A percentile compares a stretch with the other conserved stretches of the same genome.
Conservation (phyloP, 2,797 vertebrate genomes). For the Peromyscus melanophrys region DNA sequence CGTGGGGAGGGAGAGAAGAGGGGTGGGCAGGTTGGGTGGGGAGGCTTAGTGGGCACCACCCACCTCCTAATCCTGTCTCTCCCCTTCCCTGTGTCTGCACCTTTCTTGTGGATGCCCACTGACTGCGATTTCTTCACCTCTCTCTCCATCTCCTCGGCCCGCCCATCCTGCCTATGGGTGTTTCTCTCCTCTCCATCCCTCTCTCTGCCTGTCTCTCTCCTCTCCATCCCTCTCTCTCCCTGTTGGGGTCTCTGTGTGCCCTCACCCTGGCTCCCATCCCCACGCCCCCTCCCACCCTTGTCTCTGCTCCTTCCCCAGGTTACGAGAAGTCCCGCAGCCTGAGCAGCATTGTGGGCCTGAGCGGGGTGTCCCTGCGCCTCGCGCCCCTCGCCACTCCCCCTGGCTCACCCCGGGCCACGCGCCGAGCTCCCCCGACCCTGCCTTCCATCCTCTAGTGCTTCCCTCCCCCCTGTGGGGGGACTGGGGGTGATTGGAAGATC, state of each 20-base stretch:
- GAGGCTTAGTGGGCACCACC: conserved; percentile 53
- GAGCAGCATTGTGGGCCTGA: conserved; percentile 96
- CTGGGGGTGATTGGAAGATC: conserved; percentile 80
- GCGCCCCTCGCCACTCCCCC: conserved; percentile 93
- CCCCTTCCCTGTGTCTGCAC: conserved; percentile 78
- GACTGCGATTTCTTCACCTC: conserved; percentile 89
- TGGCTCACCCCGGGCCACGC: conserved; percentile 93
- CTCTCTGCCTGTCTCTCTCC: conserved; percentile 54
- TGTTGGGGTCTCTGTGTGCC: conserved; percentile 85
- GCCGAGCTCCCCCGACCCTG: conserved; percentile 94
- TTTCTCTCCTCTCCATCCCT: neutral
- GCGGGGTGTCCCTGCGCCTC: conserved; percentile 93
- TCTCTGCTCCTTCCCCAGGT: conserved; percentile 85
- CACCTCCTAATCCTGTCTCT: conserved; percentile 78
- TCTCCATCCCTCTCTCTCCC: neutral
- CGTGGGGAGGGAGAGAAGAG: neutral
- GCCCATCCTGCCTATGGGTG: neutral
- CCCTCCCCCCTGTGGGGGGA: conserved; percentile 78
- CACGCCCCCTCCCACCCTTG: conserved; percentile 29
- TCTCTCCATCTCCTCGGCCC: conserved; percentile 73
- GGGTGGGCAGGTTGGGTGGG: conserved; percentile 21
- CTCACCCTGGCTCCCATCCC: neutral
- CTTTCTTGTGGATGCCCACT: conserved; percentile 68
- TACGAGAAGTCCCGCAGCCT: conserved; percentile 97
- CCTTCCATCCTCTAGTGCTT: conserved; percentile 95